These are phyloP conservation scores for Formica aserva DNA, from an alignment of 2,888 invertebrate species.

Conservation along the genomic window DNA sequence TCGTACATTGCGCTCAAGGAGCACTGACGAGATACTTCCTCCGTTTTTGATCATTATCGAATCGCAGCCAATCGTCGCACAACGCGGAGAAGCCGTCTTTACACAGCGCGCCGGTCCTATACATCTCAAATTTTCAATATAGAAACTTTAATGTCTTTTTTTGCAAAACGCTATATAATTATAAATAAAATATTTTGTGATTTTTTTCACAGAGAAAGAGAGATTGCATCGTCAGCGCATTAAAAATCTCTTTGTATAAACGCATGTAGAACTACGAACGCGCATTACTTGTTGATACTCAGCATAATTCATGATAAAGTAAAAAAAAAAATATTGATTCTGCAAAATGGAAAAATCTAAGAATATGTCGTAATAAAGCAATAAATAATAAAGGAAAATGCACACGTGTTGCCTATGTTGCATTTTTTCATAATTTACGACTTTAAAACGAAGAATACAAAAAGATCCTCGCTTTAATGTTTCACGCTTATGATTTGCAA, in stretches of 20 bases:
- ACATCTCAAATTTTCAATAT: not conserved
- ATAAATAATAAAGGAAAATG: not conserved
- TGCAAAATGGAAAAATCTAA: not conserved
- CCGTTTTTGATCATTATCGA: conserved; percentile 39
- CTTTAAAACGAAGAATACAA: not conserved
- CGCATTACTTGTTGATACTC: not conserved
- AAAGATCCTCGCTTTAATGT: not conserved
- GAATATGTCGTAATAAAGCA: not conserved
- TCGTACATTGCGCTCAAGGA: conserved; percentile 21
- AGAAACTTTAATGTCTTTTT: not conserved
- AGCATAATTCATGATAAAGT: not conserved
- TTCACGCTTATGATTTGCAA: not conserved
- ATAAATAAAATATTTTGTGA: not conserved
- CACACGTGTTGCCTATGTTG: not conserved
- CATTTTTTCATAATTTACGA: not conserved
- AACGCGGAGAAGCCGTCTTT: not conserved
- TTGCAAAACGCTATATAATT: not conserved
- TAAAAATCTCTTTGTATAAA: not conserved
- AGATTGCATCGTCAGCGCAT: not conserved
- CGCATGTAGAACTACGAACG: not conserved
- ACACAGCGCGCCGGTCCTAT: not conserved
- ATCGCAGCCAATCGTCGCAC: conserved; percentile 10
- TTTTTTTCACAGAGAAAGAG: not conserved
- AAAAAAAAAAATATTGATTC: not conserved
- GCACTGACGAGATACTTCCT: conserved; percentile 51